A percentile compares a stretch with the other conserved stretches of the same genome.
phyloP scores from a whole-genome alignment of 30 jellyfish, hydroid and myxozoan species.

The Aurelia coerulea region DNA sequence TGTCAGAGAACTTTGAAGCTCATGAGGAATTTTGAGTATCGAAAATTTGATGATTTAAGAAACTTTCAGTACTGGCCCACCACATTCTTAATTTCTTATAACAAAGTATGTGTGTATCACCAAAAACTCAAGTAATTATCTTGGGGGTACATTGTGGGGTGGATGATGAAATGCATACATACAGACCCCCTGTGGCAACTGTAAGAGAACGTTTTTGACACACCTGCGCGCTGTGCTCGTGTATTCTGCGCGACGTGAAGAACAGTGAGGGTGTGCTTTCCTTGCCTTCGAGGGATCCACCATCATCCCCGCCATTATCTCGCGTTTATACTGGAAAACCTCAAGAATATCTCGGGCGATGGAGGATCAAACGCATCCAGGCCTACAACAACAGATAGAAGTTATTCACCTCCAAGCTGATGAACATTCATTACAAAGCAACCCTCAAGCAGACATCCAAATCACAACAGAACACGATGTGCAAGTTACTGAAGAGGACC shows the following conservation, averaged over 20 bases:
- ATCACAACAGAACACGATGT: constrained; percentile 6
- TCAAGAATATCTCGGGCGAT: constrained; percentile 51
- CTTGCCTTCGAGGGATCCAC: constrained; percentile 16
- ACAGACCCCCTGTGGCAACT: too few species aligned
- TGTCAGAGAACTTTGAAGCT: too few species aligned
- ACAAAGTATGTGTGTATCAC: too few species aligned
- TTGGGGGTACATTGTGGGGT: too few species aligned
- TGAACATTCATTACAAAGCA: constrained; percentile 22
- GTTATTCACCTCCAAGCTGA: constrained; percentile 40
- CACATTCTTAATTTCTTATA: too few species aligned
- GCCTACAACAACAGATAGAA: constrained; percentile 59
- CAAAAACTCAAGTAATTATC: too few species aligned
- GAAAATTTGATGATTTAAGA: too few species aligned
- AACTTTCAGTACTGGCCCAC: too few species aligned
- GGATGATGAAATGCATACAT: too few species aligned
- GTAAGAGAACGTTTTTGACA: too few species aligned
- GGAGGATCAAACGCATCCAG: constrained; percentile 67
- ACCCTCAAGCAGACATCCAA: constrained; percentile 13
- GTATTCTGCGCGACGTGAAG: constrained; percentile 64
- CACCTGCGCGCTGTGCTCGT: constrained; percentile 73
- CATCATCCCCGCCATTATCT: constrained; percentile 17
- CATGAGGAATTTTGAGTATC: too few species aligned
- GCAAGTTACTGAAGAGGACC: constrained; percentile 27
- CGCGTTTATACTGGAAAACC: constrained; percentile 22
- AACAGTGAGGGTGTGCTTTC: constrained; percentile 26